Percentiles rank a stretch among this genome's conserved stretches.
These are phyloP conservation scores for Calonectris borealis DNA, from an alignment of 2,113 vertebrate species.

Conservation along the genomic window DNA sequence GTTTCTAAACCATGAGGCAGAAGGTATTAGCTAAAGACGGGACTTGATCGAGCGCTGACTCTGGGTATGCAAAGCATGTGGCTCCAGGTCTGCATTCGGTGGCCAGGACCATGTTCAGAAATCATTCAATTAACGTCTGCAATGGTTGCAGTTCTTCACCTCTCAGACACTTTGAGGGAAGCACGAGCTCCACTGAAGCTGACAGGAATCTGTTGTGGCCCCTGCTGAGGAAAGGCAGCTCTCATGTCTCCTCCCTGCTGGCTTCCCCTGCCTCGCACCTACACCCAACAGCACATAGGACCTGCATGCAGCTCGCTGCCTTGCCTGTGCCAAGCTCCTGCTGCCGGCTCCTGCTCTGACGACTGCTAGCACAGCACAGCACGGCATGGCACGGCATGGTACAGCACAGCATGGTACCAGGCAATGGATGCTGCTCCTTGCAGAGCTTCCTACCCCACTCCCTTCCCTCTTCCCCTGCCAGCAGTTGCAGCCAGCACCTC, in stretches of 20 bases:
- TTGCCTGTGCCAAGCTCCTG: neutral
- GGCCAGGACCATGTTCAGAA: neutral
- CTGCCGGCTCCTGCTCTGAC: neutral
- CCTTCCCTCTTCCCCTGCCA: conserved; percentile 31
- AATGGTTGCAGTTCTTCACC: neutral
- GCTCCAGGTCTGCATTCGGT: neutral
- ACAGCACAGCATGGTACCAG: rapidly evolving
- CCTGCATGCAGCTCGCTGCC: neutral
- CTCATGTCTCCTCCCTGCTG: neutral
- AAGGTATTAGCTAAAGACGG: neutral
- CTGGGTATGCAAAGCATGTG: rapidly evolving
- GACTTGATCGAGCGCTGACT: rapidly evolving
- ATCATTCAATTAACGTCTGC: rapidly evolving
- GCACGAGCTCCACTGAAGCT: rapidly evolving
- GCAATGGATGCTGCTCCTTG: neutral
- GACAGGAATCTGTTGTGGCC: rapidly evolving
- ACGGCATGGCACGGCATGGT: neutral
- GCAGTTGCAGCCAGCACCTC: conserved; percentile 25
- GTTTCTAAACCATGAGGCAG: neutral
- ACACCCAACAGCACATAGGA: neutral
- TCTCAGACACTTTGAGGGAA: neutral
- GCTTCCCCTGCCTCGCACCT: neutral
- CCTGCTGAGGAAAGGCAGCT: neutral
- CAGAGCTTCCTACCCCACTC: neutral
- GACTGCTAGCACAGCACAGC: neutral